A percentile compares a stretch with the other conserved stretches of the same genome.
Evolutionary conservation across 2,797 vertebrate species (phyloP).

Genomic region (Furcifer pardalis): DNA sequence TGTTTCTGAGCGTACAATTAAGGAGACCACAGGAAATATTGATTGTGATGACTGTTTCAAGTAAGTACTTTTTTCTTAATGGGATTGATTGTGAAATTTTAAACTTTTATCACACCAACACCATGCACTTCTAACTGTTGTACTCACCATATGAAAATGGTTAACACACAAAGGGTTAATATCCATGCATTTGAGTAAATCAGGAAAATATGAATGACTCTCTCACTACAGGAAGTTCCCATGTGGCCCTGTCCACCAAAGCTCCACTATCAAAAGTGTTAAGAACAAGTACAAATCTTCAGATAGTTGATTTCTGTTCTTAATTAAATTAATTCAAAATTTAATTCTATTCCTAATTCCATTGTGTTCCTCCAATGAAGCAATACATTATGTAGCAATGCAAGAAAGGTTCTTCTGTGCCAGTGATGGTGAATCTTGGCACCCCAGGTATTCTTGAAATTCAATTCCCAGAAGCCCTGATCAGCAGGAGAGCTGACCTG

Average conservation of each 20-base stretch:
- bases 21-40: constrained; percentile 94
- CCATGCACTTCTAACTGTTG: constrained; percentile 32
- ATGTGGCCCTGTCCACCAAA: background rate
- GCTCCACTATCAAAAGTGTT: background rate
- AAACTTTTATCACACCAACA: background rate
- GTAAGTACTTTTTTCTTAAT: constrained; percentile 77
- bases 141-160: constrained; percentile 30
- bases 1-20: constrained; percentile 97
- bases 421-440: no score
- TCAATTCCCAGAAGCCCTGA: no score
- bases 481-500: no score
- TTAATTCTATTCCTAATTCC: no score
- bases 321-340: no score
- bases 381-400: no score
- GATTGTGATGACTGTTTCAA: constrained; percentile 95
- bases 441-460: no score
- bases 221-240: background rate
- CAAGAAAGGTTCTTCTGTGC: no score
- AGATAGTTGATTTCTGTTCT: background rate
- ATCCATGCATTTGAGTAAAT: constrained; percentile 1
- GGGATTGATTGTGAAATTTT: constrained; percentile 49
- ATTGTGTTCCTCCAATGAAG: no score
- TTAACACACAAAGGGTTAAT: background rate
- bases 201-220: background rate
- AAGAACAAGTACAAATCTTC: background rate